phyloP scores from a whole-genome alignment of 37 sponge, comb jelly and placozoan genomes.

The Aplysina aerophoba region DNA sequence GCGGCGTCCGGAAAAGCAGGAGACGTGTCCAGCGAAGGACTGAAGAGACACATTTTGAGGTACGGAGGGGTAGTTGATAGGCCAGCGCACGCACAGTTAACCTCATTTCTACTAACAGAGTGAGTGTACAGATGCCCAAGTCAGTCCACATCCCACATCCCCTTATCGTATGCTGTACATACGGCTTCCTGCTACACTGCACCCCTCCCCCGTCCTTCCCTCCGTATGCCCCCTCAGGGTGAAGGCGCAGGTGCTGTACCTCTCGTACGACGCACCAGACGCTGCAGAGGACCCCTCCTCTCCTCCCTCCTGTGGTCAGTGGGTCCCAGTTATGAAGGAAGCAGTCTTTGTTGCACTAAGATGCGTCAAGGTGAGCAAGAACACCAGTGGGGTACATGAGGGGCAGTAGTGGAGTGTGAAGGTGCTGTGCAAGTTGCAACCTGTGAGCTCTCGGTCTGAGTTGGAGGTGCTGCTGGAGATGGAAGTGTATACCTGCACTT shows the following conservation, averaged over 20 bases:
- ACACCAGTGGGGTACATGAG: no score
- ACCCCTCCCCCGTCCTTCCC: background rate
- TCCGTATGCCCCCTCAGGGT: background rate
- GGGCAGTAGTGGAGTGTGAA: no score
- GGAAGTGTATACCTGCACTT: no score
- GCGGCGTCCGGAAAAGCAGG: background rate
- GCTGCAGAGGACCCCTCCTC: background rate
- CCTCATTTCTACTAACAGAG: background rate
- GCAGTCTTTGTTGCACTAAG: slow-evolving; percentile 6
- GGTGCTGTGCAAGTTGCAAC: no score
- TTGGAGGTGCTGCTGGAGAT: no score
- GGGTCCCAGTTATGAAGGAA: background rate
- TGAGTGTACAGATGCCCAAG: no score
- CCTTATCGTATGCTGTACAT: background rate
- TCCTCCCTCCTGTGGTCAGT: background rate
- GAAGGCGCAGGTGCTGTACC: slow-evolving; percentile 19
- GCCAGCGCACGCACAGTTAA: background rate
- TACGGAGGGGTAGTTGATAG: background rate
- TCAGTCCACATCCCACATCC: background rate
- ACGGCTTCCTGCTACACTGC: background rate
- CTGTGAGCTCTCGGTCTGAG: no score
- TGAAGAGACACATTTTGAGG: slow-evolving; percentile 10
- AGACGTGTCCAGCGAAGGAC: background rate
- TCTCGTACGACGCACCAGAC: background rate
- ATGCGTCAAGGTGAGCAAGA: slow-evolving; percentile 1